phyloP scores from a whole-genome alignment of 1,140 invertebrate species.

The Trachymyrmex septentrionalis region DNA sequence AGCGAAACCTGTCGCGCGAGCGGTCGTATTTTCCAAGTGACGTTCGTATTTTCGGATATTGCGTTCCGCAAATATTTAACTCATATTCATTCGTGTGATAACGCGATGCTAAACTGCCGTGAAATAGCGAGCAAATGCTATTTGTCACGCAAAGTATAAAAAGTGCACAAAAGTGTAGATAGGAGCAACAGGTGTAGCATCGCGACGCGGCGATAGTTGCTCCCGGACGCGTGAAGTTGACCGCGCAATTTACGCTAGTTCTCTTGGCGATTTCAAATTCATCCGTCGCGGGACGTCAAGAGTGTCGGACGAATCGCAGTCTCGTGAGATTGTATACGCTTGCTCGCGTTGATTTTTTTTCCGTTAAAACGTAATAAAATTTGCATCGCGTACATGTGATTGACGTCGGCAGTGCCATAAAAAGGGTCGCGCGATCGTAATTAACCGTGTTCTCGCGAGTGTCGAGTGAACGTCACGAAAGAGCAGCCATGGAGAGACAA shows the following conservation, averaged over 20 bases:
- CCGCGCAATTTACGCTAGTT: neutral
- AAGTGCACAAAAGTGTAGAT: slow-evolving; percentile 10
- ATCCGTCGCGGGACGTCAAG: neutral
- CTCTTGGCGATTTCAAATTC: neutral
- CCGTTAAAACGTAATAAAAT: neutral
- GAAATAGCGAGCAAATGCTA: neutral
- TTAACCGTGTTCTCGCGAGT: neutral
- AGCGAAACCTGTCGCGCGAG: neutral
- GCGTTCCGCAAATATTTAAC: neutral
- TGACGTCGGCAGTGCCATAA: neutral
- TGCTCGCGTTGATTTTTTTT: neutral
- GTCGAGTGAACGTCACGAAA: neutral
- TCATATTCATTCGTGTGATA: neutral
- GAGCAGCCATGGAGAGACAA: neutral
- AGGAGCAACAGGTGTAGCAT: slow-evolving; percentile 39
- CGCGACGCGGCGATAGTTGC: neutral
- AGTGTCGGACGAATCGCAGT: neutral
- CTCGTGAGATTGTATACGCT: neutral
- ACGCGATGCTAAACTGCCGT: neutral
- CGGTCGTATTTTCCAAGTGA: neutral
- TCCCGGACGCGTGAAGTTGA: slow-evolving; percentile 7
- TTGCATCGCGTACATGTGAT: neutral
- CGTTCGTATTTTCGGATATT: neutral
- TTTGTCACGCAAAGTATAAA: neutral
- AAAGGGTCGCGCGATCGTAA: neutral